Base-by-base conservation (phyloP, 1,140 invertebrate genomes). In the Lerema accius region DNA sequence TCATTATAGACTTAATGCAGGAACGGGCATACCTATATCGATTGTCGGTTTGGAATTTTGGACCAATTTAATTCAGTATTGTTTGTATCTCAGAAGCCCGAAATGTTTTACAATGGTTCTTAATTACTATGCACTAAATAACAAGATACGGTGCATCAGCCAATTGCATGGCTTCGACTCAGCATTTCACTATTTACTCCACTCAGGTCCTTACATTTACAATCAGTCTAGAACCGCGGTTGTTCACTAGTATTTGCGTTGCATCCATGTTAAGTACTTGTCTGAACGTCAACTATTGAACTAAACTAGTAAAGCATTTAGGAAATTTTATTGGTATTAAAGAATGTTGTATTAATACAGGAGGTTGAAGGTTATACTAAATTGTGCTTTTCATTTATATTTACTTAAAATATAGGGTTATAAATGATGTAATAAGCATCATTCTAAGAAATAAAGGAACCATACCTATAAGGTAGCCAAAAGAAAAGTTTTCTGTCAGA, bases 141-240 rank as follows among this genome's bases (percentile, higher is more conserved):
- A 37, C 49, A 51, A 51, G 32, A 14, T 40, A 35, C 14, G 19
- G 42, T 32, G 32, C 42, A 45, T 42, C 26, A 58, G 15, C 55
- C 42, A 58, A 58, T 46, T 46, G 55, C 45, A 58, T 46, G 19
- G 42, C 32, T 58, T 58, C 55, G 26, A 58, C 15, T 58, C 55
- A 58, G 55, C 42, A 58, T 58, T 58, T 46, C 55, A 58, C 23
- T 58, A 58, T 46, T 46, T 46, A 46, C 55, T 58, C 42, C 26
- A 46, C 26, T 58, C 42, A 58, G 55, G 42, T 58, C 45, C 46
- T 23, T 49, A 49, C 55, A 58, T 58, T 58, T 58, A 58, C 55
- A 58, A 58, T 58, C 55, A 58, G 55, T 58, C 55, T 58, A 46
- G 42, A 58, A 46, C 26, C 55, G 26, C 55, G 42, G 42, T 46